These are phyloP conservation scores for Nyctereutes procyonoides DNA, from an alignment of 2,113 vertebrate species.

Conservation along the genomic window DNA sequence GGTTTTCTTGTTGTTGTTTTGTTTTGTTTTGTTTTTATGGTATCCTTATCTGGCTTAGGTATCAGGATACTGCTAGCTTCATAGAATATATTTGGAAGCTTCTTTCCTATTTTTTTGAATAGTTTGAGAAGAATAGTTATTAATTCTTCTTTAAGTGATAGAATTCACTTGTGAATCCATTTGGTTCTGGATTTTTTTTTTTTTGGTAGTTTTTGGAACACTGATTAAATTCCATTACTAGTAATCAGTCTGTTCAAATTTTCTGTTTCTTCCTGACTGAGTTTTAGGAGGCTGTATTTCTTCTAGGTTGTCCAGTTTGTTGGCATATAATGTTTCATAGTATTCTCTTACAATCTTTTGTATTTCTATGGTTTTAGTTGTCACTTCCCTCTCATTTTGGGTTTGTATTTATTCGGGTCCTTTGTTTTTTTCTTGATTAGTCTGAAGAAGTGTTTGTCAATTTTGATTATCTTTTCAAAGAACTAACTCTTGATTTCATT, in stretches of 20 bases:
- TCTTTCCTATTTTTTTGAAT: background rate
- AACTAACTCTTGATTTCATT: background rate
- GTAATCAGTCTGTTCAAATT: background rate
- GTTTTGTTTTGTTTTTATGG: background rate
- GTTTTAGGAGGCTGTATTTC: background rate
- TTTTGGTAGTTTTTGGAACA: background rate
- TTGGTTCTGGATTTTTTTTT: background rate
- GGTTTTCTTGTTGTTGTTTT: background rate
- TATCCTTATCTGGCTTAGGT: background rate
- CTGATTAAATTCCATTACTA: background rate
- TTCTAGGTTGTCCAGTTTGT: background rate
- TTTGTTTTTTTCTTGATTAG: background rate
- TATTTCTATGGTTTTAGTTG: background rate
- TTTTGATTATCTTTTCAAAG: background rate
- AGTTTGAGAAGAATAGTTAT: background rate
- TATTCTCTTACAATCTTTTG: background rate
- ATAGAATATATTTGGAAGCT: background rate
- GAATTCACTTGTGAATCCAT: background rate
- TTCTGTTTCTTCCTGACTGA: background rate
- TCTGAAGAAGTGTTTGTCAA: background rate
- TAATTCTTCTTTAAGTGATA: background rate
- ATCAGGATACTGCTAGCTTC: background rate
- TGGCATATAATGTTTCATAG: background rate
- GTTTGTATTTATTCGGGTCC: background rate
- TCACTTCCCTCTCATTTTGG: background rate